Conservation (phyloP, 2,888 invertebrate species). For the Dolichomitus sp. region DNA sequence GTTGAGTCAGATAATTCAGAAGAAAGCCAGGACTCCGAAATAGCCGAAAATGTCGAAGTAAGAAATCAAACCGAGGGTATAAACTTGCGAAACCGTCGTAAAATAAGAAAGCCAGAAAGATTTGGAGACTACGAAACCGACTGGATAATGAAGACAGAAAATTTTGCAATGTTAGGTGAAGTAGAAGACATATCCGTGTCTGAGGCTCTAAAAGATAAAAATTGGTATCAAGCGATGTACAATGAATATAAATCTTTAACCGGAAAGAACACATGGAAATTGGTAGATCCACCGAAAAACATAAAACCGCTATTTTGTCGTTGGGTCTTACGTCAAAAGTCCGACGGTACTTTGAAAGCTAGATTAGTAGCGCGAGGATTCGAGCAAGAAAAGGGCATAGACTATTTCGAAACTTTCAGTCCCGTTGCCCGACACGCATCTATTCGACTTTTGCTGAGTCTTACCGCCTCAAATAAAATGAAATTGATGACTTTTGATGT, state of each 20-base stretch:
- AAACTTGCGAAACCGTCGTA: conserved; percentile 64
- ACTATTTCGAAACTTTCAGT: conserved; percentile 76
- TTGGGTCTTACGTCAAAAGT: conserved; percentile 72
- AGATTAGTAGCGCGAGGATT: conserved; percentile 74
- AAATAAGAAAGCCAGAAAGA: conserved; percentile 61
- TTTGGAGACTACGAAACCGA: conserved; percentile 56
- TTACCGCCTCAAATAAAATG: conserved; percentile 68
- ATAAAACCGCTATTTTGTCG: conserved; percentile 69
- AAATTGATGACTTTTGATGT: conserved; percentile 71
- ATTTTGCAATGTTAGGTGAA: conserved; percentile 67
- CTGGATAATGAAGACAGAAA: conserved; percentile 8
- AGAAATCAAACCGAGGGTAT: conserved; percentile 30
- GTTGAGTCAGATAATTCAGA: conserved; percentile 40
- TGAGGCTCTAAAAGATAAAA: conserved; percentile 73
- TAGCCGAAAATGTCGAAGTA: conserved; percentile 26
- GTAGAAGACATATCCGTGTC: conserved; percentile 68
- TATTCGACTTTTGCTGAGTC: conserved; percentile 72
- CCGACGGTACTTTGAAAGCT: conserved; percentile 71
- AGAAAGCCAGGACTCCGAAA: conserved; percentile 44
- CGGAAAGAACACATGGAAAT: conserved; percentile 72
- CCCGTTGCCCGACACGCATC: conserved; percentile 73
- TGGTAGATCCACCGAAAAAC: conserved; percentile 66
- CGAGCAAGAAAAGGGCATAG: conserved; percentile 72
- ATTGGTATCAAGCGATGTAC: conserved; percentile 73
- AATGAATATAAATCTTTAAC: conserved; percentile 68